A percentile compares a stretch with the other conserved stretches of the same genome.
These are phyloP conservation scores for Nemotelus pantherinus DNA, from an alignment of 2,888 invertebrate genomes.

Conservation along the genomic window DNA sequence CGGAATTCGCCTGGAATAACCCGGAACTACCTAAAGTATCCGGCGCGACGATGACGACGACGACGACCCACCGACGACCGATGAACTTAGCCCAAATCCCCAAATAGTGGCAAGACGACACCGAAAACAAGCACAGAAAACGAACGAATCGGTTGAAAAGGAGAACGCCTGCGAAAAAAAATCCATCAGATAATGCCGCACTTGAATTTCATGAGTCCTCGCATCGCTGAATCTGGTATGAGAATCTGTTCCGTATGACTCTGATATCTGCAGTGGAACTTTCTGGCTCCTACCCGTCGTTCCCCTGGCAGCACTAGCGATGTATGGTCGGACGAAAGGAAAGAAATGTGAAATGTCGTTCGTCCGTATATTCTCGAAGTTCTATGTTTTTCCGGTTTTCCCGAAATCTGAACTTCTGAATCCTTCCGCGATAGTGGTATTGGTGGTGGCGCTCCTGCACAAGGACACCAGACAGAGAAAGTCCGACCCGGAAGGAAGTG, in stretches of 20 bases:
- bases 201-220: conserved; percentile 41
- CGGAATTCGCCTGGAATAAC: conserved; percentile 13
- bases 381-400: conserved; percentile 14
- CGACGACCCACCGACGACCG: conserved; percentile 36
- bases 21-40: conserved; percentile 21
- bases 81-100: conserved; percentile 41
- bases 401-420: background rate
- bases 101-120: conserved; percentile 37
- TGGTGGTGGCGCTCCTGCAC: background rate
- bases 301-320: background rate
- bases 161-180: conserved; percentile 18
- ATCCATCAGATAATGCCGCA: conserved; percentile 37
- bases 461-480: conserved; percentile 12
- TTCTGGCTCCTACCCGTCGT: background rate
- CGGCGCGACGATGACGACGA: background rate
- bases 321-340: background rate
- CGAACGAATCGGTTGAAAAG: background rate
- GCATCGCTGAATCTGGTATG: background rate
- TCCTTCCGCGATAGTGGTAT: background rate
- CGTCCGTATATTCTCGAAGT: background rate
- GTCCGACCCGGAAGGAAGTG: conserved; percentile 31
- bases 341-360: background rate
- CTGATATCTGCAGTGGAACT: background rate
- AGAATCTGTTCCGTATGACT: background rate
- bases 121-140: conserved; percentile 6